Conservation (phyloP, 2,113 vertebrate genomes). For the Climacteris rufus region DNA sequence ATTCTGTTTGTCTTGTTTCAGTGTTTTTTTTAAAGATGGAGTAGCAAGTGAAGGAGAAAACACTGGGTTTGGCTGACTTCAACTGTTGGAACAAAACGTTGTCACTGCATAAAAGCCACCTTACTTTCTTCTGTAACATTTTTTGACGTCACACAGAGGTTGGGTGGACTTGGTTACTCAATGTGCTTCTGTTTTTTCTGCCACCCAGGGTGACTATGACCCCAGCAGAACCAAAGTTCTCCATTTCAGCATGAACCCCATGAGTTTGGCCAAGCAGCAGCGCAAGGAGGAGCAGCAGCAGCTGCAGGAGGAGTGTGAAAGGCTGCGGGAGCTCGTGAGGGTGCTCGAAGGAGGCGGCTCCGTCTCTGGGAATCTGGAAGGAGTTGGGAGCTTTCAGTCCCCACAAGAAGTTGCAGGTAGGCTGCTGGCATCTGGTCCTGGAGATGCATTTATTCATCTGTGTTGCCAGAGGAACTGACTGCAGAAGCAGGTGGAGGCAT, state of each 20-base stretch:
- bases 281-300: conserved; percentile 78
- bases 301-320: conserved; percentile 82
- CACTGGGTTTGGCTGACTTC: background rate
- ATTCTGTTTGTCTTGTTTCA: background rate
- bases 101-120: background rate
- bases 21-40: background rate
- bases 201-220: conserved; percentile 85
- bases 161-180: background rate
- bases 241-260: conserved; percentile 88
- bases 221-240: conserved; percentile 85
- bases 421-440: background rate
- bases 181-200: background rate
- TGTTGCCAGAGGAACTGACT: background rate
- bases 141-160: background rate
- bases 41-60: background rate
- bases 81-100: background rate
- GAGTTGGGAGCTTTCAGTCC: conserved; percentile 72
- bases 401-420: conserved; percentile 88
- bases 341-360: conserved; percentile 75
- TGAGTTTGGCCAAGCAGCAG: conserved; percentile 80
- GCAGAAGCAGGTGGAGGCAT: background rate
- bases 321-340: conserved; percentile 77
- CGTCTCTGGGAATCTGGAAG: conserved; percentile 44
- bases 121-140: background rate
- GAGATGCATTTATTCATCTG: background rate